Base-by-base conservation (phyloP, 2,113 vertebrate species). In the Motacilla alba region DNA sequence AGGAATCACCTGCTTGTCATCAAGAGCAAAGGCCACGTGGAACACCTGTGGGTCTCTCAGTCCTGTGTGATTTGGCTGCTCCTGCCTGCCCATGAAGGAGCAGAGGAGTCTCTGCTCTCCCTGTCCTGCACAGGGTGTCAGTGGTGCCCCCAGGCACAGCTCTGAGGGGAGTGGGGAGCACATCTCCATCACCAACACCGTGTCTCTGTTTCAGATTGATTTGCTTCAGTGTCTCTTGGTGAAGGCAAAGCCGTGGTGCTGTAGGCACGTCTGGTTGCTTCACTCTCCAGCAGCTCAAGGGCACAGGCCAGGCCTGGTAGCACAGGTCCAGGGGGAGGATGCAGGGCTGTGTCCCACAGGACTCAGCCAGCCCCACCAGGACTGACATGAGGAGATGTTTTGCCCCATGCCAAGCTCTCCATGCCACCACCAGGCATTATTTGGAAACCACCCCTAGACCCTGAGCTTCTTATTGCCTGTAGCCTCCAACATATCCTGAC, bases 101-200 rank as follows among this genome's bases (percentile, higher is more conserved):
- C 46, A 44, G 37, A 15, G 23, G 17, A 33, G 33, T 7, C 74
- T 67, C 24, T 2, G 3, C 12, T 31, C 10, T 67, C 33, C 27
- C 55, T 7, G 13, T 47, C 19, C 66, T 6, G 1, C 15, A 11
- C 15, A 22, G 55, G 23, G 5, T 21, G 27, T n/a, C 19, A 39
- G 28, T 2, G 3, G 10, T 66, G 37, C 2, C 72, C 28, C 15
- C 66, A 50, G 64, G 37, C 33, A 26, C n/a, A 58, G 30, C 35
- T 70, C 74, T 7, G 2, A 47, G 21, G 44, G 50, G 23, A 33
- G 13, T 15, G 20, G 69, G 60, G 41, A 82, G 30, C 22, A 59
- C 20, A 41, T 70, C n/a, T 87, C 19, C 6, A 58, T 53, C 74
- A 37, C 8, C 44, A 50, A 1, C 1, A 1, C 56, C 5, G 0